Evolutionary conservation across 2,888 invertebrate genomes (phyloP), one percentile per base, ranked within the genome.

Genomic region (Caradrina kadenii): DNA sequence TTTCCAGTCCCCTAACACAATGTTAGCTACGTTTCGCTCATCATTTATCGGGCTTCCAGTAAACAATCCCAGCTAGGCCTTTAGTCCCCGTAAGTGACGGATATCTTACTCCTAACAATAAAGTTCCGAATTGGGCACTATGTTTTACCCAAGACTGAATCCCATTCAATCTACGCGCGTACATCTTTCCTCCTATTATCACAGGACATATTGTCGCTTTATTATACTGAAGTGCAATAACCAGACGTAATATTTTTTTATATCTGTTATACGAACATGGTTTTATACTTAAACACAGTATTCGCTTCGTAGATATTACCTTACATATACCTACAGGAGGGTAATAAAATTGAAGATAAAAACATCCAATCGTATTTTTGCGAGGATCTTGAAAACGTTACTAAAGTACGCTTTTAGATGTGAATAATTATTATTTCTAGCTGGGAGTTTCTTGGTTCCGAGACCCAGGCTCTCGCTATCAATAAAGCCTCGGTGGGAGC

Each of bases 401-500:
- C 73, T 69, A 79, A 83, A 82, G 79, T 83, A 60, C 79, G 78
- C 77, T 76, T 86, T 84, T 79, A 81, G 83, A 84, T 72, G 79
- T 88, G 89, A 88, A 85, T 88, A 89, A 88, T 88, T 88, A 87
- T 86, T 82, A 79, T 83, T 81, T 82, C 80, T 84, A 80, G 79
- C 55, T 63, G 69, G 71, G 74, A 71, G 69, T 78, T 79, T 72
- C 86, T 76, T 79, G 84, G 78, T 80, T 66, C 74, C 67, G 69
- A 69, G 71, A 60, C 70, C 49, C 45, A 26, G 42, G 55, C 31
- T 81, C 76, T 73, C 77, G 86, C 88, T 86, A 89, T 89, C 89
- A 87, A 89, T 89, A 89, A 89, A 82, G 88, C 84, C 87, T 83
- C 65, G 76, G 81, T 74, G 76, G 64, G 85, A 86, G 81, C 75